These are phyloP conservation scores for Datnioides undecimradiatus DNA, from an alignment of 2,113 vertebrate species.

Conservation along the genomic window DNA sequence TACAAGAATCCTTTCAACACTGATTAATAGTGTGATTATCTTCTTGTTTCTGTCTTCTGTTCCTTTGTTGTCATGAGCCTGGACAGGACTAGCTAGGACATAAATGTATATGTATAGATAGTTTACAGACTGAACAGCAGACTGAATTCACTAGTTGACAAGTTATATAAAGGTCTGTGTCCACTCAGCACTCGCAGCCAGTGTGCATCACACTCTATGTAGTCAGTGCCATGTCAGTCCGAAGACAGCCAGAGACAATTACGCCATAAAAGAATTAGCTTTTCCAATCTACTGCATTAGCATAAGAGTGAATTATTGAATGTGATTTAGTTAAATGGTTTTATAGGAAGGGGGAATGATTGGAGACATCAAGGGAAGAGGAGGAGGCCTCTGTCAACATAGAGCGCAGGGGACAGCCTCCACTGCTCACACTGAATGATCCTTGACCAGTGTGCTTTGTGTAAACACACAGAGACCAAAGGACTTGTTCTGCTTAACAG, in stretches of 20 bases:
- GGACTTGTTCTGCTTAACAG: too few species aligned
- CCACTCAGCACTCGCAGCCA: background rate
- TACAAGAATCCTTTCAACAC: too few species aligned
- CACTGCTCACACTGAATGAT: background rate
- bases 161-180: background rate
- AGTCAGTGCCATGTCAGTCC: constrained; percentile 36
- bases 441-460: too few species aligned
- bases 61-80: too few species aligned
- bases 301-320: constrained; percentile 66
- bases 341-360: constrained; percentile 67
- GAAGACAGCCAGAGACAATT: constrained; percentile 47
- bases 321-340: constrained; percentile 75
- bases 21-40: too few species aligned
- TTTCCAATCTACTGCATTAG: constrained; percentile 64
- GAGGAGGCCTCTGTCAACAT: constrained; percentile 41
- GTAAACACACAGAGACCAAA: too few species aligned
- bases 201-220: background rate
- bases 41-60: too few species aligned
- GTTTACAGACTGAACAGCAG: too few species aligned
- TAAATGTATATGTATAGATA: too few species aligned
- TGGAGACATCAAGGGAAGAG: constrained; percentile 23
- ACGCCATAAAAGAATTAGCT: constrained; percentile 54
- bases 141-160: background rate
- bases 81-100: too few species aligned
- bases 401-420: constrained; percentile 16